Conservation (phyloP, 2,113 vertebrate genomes). For the Vulpes lagopus region DNA sequence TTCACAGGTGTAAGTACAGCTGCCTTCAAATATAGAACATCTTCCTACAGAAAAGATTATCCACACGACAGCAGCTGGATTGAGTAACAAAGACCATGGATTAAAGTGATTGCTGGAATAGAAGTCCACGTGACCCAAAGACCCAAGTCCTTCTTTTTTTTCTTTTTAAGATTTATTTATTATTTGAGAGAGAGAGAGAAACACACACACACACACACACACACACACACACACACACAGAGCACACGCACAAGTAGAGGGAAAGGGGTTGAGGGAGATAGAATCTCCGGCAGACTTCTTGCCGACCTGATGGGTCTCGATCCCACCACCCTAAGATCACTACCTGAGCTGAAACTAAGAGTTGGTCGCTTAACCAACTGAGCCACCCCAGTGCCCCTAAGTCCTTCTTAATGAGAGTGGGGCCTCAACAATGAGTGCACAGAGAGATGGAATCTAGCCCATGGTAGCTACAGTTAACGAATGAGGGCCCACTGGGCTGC, state of each 20-base stretch:
- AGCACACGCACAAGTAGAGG: neutral
- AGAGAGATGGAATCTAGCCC: accelerated
- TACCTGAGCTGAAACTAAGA: neutral
- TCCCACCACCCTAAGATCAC: neutral
- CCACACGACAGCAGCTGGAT: neutral
- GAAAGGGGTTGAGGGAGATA: neutral
- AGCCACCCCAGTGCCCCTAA: neutral
- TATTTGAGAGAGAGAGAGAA: neutral
- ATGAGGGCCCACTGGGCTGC: accelerated
- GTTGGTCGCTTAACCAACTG: neutral
- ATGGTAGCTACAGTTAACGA: neutral
- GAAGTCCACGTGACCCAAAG: accelerated
- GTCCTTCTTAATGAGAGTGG: neutral
- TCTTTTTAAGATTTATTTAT: neutral
- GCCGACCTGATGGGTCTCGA: neutral
- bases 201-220: no score
- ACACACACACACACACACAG: no score
- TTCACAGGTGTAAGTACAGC: neutral
- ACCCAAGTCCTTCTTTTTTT: neutral
- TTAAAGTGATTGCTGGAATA: neutral
- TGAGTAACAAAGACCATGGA: neutral
- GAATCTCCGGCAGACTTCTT: neutral
- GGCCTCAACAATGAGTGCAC: accelerated
- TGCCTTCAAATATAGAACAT: neutral
- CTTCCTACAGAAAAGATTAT: neutral